Conservation (phyloP, 2,113 vertebrate genomes). For the Noctilio leporinus region DNA sequence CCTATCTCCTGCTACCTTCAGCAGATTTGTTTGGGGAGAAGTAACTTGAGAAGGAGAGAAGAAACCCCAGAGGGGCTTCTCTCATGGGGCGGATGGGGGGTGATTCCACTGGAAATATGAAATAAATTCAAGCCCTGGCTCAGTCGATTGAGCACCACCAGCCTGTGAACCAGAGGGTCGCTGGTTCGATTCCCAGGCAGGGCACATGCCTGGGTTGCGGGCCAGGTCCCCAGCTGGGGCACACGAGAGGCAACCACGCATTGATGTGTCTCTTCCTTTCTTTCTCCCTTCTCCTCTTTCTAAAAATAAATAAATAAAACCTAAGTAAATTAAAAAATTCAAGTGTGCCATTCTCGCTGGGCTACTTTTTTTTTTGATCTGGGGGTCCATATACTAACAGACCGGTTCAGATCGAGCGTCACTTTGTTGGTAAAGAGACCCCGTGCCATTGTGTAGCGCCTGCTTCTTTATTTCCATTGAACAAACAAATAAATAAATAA, state of each 20-base stretch:
- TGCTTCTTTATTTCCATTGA: not conserved
- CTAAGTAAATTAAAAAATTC: too few relatives aligned
- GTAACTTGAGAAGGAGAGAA: not conserved
- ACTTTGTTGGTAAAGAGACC: not conserved
- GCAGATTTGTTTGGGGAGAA: not conserved
- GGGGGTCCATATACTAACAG: rapidly evolving
- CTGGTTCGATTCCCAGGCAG: too few relatives aligned
- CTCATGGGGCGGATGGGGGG: not conserved
- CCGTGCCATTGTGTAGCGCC: rapidly evolving
- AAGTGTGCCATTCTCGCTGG: not conserved
- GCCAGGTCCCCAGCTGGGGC: too few relatives aligned
- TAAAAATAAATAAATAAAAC: too few relatives aligned
- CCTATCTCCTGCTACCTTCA: not conserved
- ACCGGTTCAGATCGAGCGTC: too few relatives aligned
- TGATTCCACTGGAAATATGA: not conserved
- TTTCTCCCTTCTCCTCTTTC: too few relatives aligned
- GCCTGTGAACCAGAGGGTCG: too few relatives aligned
- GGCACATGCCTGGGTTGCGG: too few relatives aligned
- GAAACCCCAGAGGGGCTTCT: not conserved
- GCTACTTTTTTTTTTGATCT: not conserved
- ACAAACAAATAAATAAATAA: not conserved
- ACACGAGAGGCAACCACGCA: too few relatives aligned
- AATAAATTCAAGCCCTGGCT: too few relatives aligned
- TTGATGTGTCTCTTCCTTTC: too few relatives aligned
- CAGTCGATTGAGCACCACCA: too few relatives aligned